Percentiles rank a stretch among this genome's conserved stretches.
Conservation (phyloP, 2,888 invertebrate genomes). For the Seira ritae region DNA sequence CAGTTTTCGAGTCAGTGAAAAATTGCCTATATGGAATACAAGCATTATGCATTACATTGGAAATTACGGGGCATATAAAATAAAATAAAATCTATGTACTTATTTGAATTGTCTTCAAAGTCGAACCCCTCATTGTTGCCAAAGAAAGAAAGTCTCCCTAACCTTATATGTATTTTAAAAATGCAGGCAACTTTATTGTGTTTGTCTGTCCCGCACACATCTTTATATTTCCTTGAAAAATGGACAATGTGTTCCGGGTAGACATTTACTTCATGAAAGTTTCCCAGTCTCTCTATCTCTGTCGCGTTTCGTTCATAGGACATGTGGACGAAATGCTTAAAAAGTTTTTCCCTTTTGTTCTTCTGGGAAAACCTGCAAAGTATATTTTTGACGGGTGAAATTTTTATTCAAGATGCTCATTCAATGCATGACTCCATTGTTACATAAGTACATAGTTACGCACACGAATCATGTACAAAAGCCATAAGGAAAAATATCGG, state of each 20-base stretch:
- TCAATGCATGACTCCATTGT: not conserved
- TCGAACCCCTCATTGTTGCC: not conserved
- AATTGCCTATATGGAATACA: conserved; percentile 73
- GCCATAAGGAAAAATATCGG: conserved; percentile 33
- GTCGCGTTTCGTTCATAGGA: not conserved
- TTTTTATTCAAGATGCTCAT: conserved; percentile 59
- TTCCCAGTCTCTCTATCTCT: conserved; percentile 23
- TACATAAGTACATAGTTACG: no score
- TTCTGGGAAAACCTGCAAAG: conserved; percentile 59
- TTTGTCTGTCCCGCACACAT: conserved; percentile 9
- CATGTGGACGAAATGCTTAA: conserved; percentile 9
- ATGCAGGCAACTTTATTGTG: conserved; percentile 13
- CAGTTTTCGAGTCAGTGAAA: conserved; percentile 73
- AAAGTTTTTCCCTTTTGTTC: conserved; percentile 55
- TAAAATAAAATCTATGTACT: not conserved
- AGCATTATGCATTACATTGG: conserved; percentile 46
- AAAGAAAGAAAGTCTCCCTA: not conserved
- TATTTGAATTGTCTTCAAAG: no score
- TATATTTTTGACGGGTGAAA: conserved; percentile 71
- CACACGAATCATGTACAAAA: conserved; percentile 56
- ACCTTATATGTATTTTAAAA: not conserved
- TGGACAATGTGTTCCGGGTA: conserved; percentile 37
- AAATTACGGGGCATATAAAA: not conserved
- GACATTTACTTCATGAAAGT: conserved; percentile 33
- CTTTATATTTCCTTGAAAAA: conserved; percentile 47